Conservation (phyloP, 2,113 vertebrate species). For the Pseudonaja textilis region DNA sequence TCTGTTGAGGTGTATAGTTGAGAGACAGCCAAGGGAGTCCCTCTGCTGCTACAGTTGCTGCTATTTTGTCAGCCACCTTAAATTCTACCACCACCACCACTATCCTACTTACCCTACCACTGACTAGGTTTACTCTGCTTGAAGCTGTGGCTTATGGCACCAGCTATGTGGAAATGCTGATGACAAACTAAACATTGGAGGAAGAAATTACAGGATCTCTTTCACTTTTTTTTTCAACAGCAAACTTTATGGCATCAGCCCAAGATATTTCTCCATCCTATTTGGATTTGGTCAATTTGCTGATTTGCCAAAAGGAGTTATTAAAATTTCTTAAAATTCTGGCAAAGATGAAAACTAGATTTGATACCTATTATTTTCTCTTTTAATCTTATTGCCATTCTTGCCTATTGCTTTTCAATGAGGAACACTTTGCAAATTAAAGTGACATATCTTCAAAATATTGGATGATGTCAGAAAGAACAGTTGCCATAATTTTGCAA, state of each 20-base stretch:
- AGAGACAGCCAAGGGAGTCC: not conserved
- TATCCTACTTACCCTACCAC: conserved; percentile 18
- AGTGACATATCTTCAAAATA: no score
- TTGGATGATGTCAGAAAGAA: no score
- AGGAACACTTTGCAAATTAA: no score
- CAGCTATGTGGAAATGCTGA: not conserved
- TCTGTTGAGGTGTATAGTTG: not conserved
- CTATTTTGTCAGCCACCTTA: not conserved
- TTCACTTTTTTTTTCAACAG: conserved; percentile 14
- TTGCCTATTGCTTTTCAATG: no score
- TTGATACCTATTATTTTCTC: not conserved
- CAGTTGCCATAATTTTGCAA: no score
- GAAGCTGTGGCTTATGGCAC: conserved; percentile 32
- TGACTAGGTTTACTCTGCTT: not conserved
- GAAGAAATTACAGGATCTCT: conserved; percentile 51
- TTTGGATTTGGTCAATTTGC: conserved; percentile 14
- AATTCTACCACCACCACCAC: conserved; percentile 19
- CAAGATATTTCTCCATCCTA: conserved; percentile 47
- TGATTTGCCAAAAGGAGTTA: conserved; percentile 38
- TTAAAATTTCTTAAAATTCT: not conserved
- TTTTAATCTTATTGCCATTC: no score
- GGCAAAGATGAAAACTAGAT: not conserved
- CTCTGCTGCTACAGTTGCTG: not conserved
- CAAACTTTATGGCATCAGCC: conserved; percentile 35
- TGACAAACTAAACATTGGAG: conserved; percentile 8